phyloP scores from a whole-genome alignment of 2,797 vertebrate species.

The Labeo calbasu region DNA sequence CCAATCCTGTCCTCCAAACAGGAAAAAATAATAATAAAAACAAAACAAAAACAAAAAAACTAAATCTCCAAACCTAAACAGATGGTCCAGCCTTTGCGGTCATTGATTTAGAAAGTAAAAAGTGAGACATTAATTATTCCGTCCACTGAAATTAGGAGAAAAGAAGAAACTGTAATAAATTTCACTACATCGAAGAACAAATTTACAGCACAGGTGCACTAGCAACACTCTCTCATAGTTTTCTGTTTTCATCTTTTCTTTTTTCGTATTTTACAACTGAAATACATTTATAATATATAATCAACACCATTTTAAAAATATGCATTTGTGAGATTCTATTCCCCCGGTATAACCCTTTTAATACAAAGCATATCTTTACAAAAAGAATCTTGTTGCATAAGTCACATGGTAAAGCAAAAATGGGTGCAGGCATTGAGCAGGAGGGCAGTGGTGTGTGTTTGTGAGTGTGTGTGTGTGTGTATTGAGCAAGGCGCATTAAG shows the following conservation, averaged over 20 bases:
- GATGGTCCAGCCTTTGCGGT: constrained; percentile 44
- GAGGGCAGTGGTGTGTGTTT: constrained; percentile 5
- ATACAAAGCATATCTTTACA: constrained; percentile 69
- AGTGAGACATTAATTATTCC: constrained; percentile 66
- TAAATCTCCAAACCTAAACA: constrained; percentile 63
- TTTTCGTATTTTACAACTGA: constrained; percentile 62
- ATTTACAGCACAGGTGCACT: constrained; percentile 90
- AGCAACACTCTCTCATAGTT: constrained; percentile 63
- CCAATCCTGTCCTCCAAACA: constrained; percentile 30
- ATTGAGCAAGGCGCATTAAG: constrained; percentile 39
- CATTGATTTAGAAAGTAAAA: constrained; percentile 42
- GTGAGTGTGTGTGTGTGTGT: constrained; percentile 19
- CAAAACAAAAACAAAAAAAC: neutral
- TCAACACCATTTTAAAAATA: constrained; percentile 85
- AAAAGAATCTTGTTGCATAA: constrained; percentile 75
- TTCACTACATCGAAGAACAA: constrained; percentile 86
- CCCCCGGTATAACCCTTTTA: constrained; percentile 48
- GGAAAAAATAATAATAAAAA: neutral
- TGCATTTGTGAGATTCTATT: constrained; percentile 68
- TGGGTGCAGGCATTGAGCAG: constrained; percentile 45
- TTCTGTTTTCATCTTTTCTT: constrained; percentile 45
- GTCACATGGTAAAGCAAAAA: constrained; percentile 68
- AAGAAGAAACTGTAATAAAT: constrained; percentile 79
- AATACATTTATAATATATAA: constrained; percentile 73
- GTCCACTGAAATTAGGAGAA: constrained; percentile 77